Percentiles rank a stretch among this genome's conserved stretches.
Evolutionary conservation across 1,140 invertebrate genomes (phyloP).

Genomic region (Oryzaephilus surinamensis): DNA sequence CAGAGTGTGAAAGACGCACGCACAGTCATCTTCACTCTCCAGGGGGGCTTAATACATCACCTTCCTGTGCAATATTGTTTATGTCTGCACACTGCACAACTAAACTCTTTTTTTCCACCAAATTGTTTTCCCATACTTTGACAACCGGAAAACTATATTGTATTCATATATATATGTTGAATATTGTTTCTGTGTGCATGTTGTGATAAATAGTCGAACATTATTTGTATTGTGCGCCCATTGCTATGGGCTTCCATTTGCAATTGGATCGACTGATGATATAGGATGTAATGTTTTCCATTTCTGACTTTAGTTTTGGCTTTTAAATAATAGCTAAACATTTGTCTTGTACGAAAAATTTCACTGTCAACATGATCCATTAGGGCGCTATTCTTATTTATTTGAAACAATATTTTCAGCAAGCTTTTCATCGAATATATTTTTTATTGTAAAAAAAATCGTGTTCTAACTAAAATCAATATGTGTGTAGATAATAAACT

Average conservation of each 20-base stretch:
- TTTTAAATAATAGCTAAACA: constrained; percentile 13
- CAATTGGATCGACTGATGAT: too few species aligned
- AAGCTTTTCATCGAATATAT: too few species aligned
- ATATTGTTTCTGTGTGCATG: too few species aligned
- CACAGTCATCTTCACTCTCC: constrained; percentile 17
- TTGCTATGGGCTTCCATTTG: too few species aligned
- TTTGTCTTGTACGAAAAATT: constrained; percentile 15
- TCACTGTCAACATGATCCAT: constrained; percentile 13
- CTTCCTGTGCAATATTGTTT: constrained; percentile 18
- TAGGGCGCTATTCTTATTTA: too few species aligned
- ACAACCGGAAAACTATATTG: constrained; percentile 19
- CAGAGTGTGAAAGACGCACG: constrained; percentile 21
- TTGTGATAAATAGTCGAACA: too few species aligned
- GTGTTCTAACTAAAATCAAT: too few species aligned
- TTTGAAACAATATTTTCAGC: too few species aligned
- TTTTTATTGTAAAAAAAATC: too few species aligned
- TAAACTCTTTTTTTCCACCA: constrained; percentile 15
- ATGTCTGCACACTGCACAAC: too few species aligned
- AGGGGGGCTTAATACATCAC: constrained; percentile 23
- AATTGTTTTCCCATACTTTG: constrained; percentile 25
- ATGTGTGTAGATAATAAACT: too few species aligned
- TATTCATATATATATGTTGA: not conserved
- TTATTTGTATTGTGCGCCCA: constrained; percentile 10
- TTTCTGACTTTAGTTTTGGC: constrained; percentile 16
- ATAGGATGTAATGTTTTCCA: constrained; percentile 8